Percentiles rank a stretch among this genome's conserved stretches.
phyloP scores from a whole-genome alignment of 2,113 vertebrate genomes.

The Cynocephalus volans region DNA sequence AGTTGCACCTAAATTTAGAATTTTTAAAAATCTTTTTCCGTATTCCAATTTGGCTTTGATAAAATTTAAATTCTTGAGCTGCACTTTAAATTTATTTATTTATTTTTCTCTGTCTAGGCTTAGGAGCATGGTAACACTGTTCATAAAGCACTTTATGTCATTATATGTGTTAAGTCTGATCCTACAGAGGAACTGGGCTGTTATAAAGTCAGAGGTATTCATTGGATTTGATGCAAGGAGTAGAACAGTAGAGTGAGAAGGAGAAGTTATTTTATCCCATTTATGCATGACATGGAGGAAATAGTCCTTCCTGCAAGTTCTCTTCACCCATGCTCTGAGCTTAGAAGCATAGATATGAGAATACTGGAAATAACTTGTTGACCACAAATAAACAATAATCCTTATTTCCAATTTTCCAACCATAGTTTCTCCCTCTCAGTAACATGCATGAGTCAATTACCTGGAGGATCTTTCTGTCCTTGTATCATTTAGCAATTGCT shows the following conservation, averaged over 20 bases:
- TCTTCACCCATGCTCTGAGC: not conserved
- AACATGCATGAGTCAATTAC: not conserved
- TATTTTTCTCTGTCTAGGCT: not conserved
- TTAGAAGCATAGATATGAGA: not conserved
- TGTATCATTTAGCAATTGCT: not conserved
- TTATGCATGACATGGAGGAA: not conserved
- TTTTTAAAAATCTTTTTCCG: conserved; percentile 57
- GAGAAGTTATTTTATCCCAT: not conserved
- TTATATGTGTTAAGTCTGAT: conserved; percentile 46
- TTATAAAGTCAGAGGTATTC: not conserved
- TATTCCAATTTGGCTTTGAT: conserved; percentile 79
- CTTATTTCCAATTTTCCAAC: not conserved
- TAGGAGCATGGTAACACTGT: not conserved
- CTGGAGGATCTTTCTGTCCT: not conserved
- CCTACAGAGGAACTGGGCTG: conserved; percentile 46
- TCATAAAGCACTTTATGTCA: conserved; percentile 57
- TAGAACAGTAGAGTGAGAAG: not conserved
- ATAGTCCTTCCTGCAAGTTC: not conserved
- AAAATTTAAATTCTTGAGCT: conserved; percentile 68
- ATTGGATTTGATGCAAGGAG: not conserved
- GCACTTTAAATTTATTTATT: conserved; percentile 57
- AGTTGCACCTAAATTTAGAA: conserved; percentile 79
- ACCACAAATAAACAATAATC: not conserved
- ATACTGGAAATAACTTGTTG: not conserved
- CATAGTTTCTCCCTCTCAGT: not conserved